These are phyloP conservation scores for Sebastes diaconus DNA, from an alignment of 2,797 vertebrate genomes.

Conservation along the genomic window DNA sequence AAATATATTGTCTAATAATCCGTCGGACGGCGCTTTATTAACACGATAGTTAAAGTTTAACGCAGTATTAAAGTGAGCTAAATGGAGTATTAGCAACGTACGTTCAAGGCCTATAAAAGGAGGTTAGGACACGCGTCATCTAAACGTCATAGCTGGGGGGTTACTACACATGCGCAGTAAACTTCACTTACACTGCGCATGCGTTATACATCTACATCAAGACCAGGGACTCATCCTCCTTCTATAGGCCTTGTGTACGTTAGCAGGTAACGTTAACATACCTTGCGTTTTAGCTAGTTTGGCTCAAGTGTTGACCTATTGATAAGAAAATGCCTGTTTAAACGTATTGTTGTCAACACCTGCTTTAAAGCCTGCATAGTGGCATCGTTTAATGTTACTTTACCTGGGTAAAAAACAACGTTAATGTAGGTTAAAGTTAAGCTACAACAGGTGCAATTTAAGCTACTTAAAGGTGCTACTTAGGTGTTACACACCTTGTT, in stretches of 20 bases:
- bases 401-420: neutral
- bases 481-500: slow-evolving; percentile 13
- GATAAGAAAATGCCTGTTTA: neutral
- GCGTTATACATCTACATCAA: no score
- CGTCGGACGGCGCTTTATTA: fast-evolving
- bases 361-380: fast-evolving
- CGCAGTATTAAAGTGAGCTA: neutral
- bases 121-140: no score
- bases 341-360: fast-evolving
- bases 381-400: neutral
- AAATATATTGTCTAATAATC: neutral
- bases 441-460: slow-evolving; percentile 37
- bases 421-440: neutral
- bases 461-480: neutral
- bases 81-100: slow-evolving; percentile 39
- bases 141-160: no score
- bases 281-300: neutral
- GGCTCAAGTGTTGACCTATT: neutral
- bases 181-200: no score
- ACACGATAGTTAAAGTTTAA: neutral
- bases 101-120: no score
- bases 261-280: slow-evolving; percentile 36
- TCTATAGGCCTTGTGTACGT: neutral
- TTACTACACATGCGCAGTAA: no score
- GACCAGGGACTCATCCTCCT: no score